Base-by-base conservation (phyloP, 2,113 vertebrate species). In the Rynchops niger region DNA sequence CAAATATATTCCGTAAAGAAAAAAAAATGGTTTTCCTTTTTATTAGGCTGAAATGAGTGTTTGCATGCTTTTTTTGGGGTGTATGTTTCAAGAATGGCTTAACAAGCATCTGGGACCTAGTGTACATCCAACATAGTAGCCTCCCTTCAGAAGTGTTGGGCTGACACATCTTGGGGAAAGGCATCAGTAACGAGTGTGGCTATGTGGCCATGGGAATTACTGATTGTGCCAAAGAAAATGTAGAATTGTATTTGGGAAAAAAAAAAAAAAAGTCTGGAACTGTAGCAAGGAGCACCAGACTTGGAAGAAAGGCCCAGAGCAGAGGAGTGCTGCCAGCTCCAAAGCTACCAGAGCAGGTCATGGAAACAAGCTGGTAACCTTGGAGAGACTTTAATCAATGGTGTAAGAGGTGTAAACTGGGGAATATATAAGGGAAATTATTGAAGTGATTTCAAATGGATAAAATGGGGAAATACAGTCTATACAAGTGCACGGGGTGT, bases 401-500 rank as follows among this genome's bases (percentile, higher is more conserved):
- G 38, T 58, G 47, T 32, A 6, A 59, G 30, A 59, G 67, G 8
- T 73, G 32, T n/a, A 32, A 73, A 4, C 11, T 0, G 0, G n/a
- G 7, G 2, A 65, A 23, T 11, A 3, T 10, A 27, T 6, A 4
- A 34, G 70, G 55, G 70, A 52, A 67, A 25, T 55, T 26, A 21
- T 63, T 43, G 62, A 36, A 19, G 16, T 10, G 30, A 34, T 79
- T 74, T 73, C 58, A 52, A 7, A 20, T 2, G 3, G 50, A 19
- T 88, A 8, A 76, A 71, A 52, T 4, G 9, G 30, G 11, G 32
- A 15, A 53, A 27, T 47, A 42, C 0, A 0, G 36, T 22, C 23
- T 45, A 12, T 18, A 6, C 1, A 5, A 61, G 73, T 40, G 78
- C 59, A 29, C 8, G 72, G 63, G 61, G 30, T 0, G 0, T 26